Evolutionary conservation across 2,113 vertebrate species (phyloP).

Genomic region (Mirounga angustirostris): DNA sequence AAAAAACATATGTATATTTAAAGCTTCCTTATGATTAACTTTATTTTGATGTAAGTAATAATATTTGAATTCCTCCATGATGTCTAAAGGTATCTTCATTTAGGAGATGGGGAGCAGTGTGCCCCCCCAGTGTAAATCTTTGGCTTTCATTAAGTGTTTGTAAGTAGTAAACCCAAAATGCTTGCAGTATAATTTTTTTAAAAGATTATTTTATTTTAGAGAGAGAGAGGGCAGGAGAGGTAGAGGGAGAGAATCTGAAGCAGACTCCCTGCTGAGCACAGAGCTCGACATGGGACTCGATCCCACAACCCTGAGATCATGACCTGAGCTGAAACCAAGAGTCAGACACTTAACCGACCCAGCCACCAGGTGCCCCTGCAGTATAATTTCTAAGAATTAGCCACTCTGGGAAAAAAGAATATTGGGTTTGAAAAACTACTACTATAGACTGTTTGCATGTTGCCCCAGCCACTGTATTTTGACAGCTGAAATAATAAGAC

Average conservation of each 20-base stretch:
- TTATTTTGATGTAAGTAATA: slow-evolving; percentile 65
- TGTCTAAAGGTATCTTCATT: slow-evolving; percentile 16
- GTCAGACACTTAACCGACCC: background rate
- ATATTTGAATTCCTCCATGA: slow-evolving; percentile 18
- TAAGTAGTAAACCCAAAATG: background rate
- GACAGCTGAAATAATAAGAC: slow-evolving; percentile 29
- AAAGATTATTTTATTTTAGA: background rate
- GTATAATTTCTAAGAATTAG: background rate
- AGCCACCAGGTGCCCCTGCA: background rate
- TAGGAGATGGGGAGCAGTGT: background rate
- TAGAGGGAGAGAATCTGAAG: background rate
- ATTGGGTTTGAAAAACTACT: slow-evolving; percentile 9
- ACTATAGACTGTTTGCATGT: background rate
- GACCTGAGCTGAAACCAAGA: background rate
- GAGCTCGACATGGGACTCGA: background rate
- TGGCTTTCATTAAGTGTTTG: background rate
- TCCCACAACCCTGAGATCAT: background rate
- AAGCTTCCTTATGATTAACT: slow-evolving; percentile 75
- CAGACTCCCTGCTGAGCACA: background rate
- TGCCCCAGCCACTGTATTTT: slow-evolving; percentile 51
- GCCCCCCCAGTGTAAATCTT: background rate
- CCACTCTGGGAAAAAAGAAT: background rate
- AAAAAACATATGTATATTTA: slow-evolving; percentile 69
- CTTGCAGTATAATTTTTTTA: background rate
- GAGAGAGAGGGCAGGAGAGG: background rate